Conservation (phyloP, 2,888 invertebrate species). For the Iphiclides podalirius region DNA sequence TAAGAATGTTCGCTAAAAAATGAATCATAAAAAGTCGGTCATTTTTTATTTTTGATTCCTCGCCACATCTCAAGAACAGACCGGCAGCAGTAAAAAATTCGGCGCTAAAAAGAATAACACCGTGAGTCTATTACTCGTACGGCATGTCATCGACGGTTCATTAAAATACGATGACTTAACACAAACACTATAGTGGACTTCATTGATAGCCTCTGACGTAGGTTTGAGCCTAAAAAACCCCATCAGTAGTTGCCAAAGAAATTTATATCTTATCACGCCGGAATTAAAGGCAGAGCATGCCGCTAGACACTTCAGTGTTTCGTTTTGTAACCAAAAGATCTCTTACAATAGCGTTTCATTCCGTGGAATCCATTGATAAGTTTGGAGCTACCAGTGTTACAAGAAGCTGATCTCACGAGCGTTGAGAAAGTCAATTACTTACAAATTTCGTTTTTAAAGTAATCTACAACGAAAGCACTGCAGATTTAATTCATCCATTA, state of each 20-base stretch:
- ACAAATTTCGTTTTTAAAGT: conserved; percentile 36
- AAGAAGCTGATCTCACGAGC: conserved; percentile 67
- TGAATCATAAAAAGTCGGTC: conserved; percentile 45
- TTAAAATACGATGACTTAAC: conserved; percentile 79
- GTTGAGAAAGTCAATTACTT: conserved; percentile 53
- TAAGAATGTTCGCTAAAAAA: conserved; percentile 54
- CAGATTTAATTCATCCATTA: conserved; percentile 26
- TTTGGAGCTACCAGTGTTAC: conserved; percentile 77
- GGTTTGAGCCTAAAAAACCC: conserved; percentile 64
- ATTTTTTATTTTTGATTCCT: conserved; percentile 53
- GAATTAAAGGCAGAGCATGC: conserved; percentile 40
- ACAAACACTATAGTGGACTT: conserved; percentile 76
- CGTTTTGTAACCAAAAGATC: conserved; percentile 65
- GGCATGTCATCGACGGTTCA: conserved; percentile 79
- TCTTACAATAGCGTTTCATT: conserved; percentile 74
- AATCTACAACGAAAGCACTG: conserved; percentile 26
- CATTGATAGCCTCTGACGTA: conserved; percentile 78
- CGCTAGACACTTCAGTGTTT: conserved; percentile 45
- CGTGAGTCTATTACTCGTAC: conserved; percentile 76
- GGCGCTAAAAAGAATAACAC: conserved; percentile 76
- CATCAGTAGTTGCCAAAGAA: conserved; percentile 36
- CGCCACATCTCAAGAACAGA: conserved; percentile 55
- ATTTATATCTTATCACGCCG: conserved; percentile 39
- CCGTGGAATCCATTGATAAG: conserved; percentile 79
- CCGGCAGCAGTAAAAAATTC: conserved; percentile 61